Conservation (phyloP, 2,113 vertebrate species). For the Sula dactylatra region DNA sequence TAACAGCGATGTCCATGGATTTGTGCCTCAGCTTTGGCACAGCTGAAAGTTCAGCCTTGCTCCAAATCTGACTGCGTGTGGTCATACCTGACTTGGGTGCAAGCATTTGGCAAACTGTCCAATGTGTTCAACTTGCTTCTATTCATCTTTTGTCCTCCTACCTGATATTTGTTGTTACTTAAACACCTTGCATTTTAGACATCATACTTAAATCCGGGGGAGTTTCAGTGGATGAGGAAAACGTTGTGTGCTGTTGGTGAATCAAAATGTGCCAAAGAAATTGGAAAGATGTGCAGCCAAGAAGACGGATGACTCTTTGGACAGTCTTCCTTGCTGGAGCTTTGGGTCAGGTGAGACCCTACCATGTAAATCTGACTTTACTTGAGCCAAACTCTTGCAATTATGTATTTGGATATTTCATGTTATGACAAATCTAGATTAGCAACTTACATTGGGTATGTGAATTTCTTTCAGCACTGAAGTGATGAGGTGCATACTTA, state of each 20-base stretch:
- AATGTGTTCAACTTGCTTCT: neutral
- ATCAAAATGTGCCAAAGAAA: neutral
- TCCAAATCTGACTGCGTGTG: fast-evolving
- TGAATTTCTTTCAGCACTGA: neutral
- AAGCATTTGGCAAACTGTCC: neutral
- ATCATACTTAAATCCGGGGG: neutral
- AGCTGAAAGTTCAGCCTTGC: neutral
- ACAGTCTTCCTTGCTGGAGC: neutral
- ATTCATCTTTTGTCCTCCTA: neutral
- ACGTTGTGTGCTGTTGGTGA: neutral
- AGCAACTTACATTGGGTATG: neutral
- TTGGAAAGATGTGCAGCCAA: neutral
- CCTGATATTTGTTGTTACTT: neutral
- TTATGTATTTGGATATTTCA: neutral
- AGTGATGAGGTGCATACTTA: neutral
- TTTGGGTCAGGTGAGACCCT: neutral
- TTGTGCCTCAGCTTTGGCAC: neutral
- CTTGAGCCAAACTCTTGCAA: neutral
- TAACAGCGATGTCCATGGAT: neutral
- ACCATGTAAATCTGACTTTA: neutral
- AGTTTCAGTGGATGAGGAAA: neutral
- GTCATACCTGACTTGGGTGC: neutral
- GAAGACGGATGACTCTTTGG: neutral
- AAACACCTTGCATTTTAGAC: neutral
- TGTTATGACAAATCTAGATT: neutral